Base-by-base conservation (phyloP, 2,888 invertebrate genomes). In the Lumbricus terrestris region DNA sequence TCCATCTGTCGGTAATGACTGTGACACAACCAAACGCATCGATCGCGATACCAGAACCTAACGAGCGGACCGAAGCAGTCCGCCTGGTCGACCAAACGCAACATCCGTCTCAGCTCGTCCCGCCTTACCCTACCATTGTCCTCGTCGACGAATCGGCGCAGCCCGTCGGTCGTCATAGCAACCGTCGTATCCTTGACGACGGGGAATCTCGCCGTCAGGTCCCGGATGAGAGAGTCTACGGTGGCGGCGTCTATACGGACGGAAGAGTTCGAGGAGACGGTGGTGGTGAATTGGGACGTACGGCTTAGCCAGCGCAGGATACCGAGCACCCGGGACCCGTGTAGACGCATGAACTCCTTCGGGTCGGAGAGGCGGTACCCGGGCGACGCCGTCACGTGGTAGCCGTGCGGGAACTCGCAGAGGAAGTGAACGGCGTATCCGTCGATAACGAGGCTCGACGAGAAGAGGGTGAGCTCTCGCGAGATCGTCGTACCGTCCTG, bases 341-440 rank as follows among this genome's bases (percentile, higher is more conserved):
- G 92, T 11, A 47, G 37, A 0, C 88, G 37, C 90, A 92, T 91
- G 90, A 92, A 92, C 37, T 92, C 92, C 42, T 89, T 82, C 8
- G 92, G 92, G 8, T 90, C 82, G 88, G 90, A 90, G 34, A 92
- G 91, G 11, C 92, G 89, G 90, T 91, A 92, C 23, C 92, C 92
- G 18, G 92, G 92, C 0, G 92, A 82, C 18, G 88, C 90, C 3
- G 92, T 92, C 88, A 92, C 69, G 90, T 92, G 92, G 82, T 92
- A 92, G 18, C 92, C 92, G 88, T 92, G 92, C 29, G 92, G 92
- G 89, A 92, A 92, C 89, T 92, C 92, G 89, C 92, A 92, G 37
- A 92, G 90, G 29, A 92, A 88, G 88, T 92, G 92, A 5, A 82
- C 92, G 35, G 92, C 92, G 88, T 90, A 92, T 8, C 92, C 92